Evolutionary conservation across 2,888 invertebrate species (phyloP).

Genomic region (Tenthredo mesomela): DNA sequence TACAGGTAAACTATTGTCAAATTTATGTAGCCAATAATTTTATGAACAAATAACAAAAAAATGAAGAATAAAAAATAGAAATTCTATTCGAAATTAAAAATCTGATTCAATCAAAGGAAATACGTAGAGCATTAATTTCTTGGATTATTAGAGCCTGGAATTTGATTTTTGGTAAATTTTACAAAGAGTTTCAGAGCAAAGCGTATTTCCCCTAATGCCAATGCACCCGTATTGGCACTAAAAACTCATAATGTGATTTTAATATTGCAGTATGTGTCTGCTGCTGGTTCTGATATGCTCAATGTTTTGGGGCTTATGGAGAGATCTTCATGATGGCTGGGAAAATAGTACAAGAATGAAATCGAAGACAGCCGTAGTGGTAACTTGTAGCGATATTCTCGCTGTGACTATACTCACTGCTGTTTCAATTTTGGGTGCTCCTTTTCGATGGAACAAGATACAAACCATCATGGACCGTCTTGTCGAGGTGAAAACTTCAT

Average conservation of each 20-base stretch:
- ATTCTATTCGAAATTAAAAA: background rate
- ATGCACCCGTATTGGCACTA: background rate
- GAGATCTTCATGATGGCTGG: slow-evolving; percentile 80
- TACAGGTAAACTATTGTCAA: slow-evolving; percentile 68
- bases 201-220: background rate
- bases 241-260: background rate
- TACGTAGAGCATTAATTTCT: background rate
- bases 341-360: slow-evolving; percentile 80
- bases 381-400: slow-evolving; percentile 81
- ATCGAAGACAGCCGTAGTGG: slow-evolving; percentile 80
- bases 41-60: too few species aligned
- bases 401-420: slow-evolving; percentile 80
- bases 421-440: slow-evolving; percentile 80
- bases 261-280: slow-evolving; percentile 60
- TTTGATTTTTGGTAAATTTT: background rate
- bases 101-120: background rate
- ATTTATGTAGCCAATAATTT: background rate
- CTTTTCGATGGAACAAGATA: slow-evolving; percentile 79
- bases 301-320: slow-evolving; percentile 78
- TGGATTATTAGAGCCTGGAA: background rate
- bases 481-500: slow-evolving; percentile 75
- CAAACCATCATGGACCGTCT: slow-evolving; percentile 79
- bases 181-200: background rate
- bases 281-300: slow-evolving; percentile 61
- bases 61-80: too few species aligned